Evolutionary conservation across 2,113 vertebrate genomes (phyloP).

Genomic region (Vicugna pacos): DNA sequence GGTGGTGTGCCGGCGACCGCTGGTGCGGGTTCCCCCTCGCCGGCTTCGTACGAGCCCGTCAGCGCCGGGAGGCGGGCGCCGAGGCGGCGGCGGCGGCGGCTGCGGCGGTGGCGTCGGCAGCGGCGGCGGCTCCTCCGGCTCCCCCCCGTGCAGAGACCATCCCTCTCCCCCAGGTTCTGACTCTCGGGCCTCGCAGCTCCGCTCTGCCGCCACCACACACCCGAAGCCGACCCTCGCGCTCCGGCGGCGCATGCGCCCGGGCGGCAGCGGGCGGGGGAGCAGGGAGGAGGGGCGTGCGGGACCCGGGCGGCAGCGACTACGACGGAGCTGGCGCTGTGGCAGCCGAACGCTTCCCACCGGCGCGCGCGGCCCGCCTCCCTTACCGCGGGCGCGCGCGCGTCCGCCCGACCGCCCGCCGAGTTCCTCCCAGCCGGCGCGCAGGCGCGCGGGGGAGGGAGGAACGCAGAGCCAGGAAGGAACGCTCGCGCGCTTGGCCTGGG

Average conservation of each 20-base stretch:
- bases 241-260: constrained; percentile 83
- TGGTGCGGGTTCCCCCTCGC: constrained; percentile 77
- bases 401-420: constrained; percentile 47
- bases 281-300: constrained; percentile 73
- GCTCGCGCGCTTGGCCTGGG: neutral
- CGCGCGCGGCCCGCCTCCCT: constrained; percentile 78
- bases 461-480: neutral
- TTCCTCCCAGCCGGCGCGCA: constrained; percentile 67
- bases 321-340: constrained; percentile 72
- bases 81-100: constrained; percentile 83
- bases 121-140: constrained; percentile 86
- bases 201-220: constrained; percentile 84
- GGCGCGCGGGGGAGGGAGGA: constrained; percentile 19
- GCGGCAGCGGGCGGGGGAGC: constrained; percentile 80
- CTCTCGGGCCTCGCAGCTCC: constrained; percentile 81
- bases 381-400: constrained; percentile 64
- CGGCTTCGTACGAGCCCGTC: constrained; percentile 82
- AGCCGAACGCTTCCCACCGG: constrained; percentile 87
- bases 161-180: constrained; percentile 90
- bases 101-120: constrained; percentile 88
- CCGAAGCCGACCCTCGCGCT: constrained; percentile 82
- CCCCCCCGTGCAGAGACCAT: constrained; percentile 84
- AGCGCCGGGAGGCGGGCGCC: constrained; percentile 82
- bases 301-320: constrained; percentile 72
- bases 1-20: constrained; percentile 87